These are phyloP conservation scores for Drosophila baimaii DNA, from an alignment of 1,140 invertebrate genomes.

Conservation along the genomic window DNA sequence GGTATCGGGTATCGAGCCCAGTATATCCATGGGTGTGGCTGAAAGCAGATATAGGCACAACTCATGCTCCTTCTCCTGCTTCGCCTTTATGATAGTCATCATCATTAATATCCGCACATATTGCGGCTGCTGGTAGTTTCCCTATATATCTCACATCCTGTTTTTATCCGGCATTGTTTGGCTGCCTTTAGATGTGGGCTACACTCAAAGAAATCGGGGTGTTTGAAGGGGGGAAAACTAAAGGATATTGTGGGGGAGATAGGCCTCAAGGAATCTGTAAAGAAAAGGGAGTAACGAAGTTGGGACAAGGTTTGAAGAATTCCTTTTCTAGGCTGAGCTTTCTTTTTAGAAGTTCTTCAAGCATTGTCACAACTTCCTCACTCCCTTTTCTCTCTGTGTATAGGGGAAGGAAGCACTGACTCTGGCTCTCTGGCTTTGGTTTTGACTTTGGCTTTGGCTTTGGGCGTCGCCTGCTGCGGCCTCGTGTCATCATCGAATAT, in stretches of 20 bases:
- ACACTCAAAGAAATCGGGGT: not conserved
- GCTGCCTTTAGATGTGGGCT: constrained; percentile 22
- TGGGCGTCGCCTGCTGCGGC: constrained; percentile 53
- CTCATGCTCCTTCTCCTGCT: not conserved
- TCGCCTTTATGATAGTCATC: constrained; percentile 49
- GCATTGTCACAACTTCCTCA: no score
- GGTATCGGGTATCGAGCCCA: constrained; percentile 6
- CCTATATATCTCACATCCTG: constrained; percentile 28
- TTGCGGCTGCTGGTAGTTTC: constrained; percentile 42
- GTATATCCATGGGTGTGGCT: constrained; percentile 13
- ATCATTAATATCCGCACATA: constrained; percentile 54
- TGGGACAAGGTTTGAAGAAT: no score
- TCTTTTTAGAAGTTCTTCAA: no score
- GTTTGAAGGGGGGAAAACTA: no score
- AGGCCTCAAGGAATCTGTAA: no score
- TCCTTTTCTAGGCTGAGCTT: no score
- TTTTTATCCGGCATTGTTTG: constrained; percentile 18
- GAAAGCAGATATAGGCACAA: not conserved
- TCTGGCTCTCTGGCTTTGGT: constrained; percentile 6
- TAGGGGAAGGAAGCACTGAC: not conserved
- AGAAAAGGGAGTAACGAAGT: no score
- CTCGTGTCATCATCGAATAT: constrained; percentile 49
- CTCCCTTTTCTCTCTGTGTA: constrained; percentile 1
- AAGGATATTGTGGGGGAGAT: no score
- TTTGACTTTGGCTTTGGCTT: constrained; percentile 28